A percentile compares a stretch with the other conserved stretches of the same genome.
Evolutionary conservation across 2,888 invertebrate genomes (phyloP).

Genomic region (Myathropa florea): DNA sequence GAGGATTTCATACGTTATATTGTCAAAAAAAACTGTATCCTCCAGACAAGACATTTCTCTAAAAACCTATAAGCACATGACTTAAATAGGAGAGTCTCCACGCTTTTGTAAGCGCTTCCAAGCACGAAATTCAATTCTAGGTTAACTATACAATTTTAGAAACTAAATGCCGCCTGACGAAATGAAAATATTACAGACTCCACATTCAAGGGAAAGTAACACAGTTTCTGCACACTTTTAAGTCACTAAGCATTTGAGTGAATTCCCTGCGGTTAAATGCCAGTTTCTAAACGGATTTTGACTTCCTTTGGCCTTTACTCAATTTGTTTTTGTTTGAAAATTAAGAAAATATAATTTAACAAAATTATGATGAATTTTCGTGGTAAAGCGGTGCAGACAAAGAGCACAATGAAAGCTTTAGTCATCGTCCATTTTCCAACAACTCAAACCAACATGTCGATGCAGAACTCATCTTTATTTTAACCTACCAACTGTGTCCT

Average conservation of each 20-base stretch:
- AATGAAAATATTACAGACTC: no score
- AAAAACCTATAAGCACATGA: no score
- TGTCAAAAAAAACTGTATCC: no score
- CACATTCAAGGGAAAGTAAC: not conserved
- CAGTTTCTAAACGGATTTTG: not conserved
- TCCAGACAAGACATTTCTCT: no score
- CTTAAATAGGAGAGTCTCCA: no score
- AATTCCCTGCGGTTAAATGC: not conserved
- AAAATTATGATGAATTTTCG: not conserved
- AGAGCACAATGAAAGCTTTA: not conserved
- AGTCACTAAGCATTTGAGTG: not conserved
- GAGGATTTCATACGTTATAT: no score
- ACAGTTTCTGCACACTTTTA: not conserved
- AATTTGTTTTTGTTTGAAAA: not conserved
- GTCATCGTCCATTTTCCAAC: not conserved
- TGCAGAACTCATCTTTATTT: not conserved
- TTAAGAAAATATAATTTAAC: not conserved
- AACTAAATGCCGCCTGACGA: not conserved
- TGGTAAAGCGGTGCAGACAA: not conserved
- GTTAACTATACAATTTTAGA: not conserved
- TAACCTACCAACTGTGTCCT: not conserved
- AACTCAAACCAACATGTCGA: not conserved
- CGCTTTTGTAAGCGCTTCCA: no score
- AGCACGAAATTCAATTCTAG: not conserved
- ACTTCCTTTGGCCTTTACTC: not conserved